Conservation (phyloP, 2,113 vertebrate species). For the Heliornis fulica region DNA sequence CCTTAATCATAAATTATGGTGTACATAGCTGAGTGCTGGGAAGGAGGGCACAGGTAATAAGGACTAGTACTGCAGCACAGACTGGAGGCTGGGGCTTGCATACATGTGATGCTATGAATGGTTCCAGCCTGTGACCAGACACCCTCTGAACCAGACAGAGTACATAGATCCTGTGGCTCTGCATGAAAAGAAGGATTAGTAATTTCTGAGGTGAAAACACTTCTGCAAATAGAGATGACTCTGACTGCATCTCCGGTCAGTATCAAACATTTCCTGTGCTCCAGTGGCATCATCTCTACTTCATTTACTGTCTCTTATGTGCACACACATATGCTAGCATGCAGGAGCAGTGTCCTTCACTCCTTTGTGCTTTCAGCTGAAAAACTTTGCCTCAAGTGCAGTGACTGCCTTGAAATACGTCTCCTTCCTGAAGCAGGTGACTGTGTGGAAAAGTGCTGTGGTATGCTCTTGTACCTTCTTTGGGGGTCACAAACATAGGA, state of each 20-base stretch:
- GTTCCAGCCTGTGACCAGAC: not conserved
- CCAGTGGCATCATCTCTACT: not conserved
- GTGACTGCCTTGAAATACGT: not conserved
- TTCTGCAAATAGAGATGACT: not conserved
- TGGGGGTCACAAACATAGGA: not conserved
- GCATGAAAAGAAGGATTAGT: not conserved
- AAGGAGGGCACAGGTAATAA: not conserved
- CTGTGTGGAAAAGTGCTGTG: not conserved
- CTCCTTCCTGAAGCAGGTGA: not conserved
- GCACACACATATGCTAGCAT: not conserved
- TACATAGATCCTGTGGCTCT: not conserved
- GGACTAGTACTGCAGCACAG: not conserved
- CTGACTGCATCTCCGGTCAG: not conserved
- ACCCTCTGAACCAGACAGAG: not conserved
- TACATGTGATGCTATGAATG: not conserved
- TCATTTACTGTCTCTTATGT: not conserved
- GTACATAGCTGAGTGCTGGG: not conserved
- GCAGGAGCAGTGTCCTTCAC: not conserved
- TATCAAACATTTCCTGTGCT: not conserved
- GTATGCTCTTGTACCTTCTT: not conserved
- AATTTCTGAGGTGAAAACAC: not conserved
- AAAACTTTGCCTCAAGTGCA: not conserved
- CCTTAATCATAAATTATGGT: not conserved
- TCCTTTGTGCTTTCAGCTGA: not conserved
- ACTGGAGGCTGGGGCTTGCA: not conserved